These are phyloP conservation scores for Portunus trituberculatus DNA, from an alignment of 1,140 invertebrate species.

Conservation along the genomic window DNA sequence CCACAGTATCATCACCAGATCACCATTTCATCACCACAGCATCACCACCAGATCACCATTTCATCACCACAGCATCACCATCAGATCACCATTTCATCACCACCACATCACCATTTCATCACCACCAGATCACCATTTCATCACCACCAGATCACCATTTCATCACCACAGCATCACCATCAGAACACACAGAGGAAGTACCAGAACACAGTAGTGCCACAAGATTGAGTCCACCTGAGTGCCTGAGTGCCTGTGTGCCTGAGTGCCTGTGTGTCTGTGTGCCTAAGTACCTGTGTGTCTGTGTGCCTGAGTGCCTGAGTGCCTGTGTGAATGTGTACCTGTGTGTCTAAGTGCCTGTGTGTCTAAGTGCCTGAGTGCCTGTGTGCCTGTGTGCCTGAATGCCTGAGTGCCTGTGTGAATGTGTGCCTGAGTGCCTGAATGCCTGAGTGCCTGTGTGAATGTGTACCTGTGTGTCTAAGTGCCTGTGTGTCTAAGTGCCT, in stretches of 20 bases:
- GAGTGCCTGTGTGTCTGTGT: neutral
- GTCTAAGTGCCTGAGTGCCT: neutral
- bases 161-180: neutral
- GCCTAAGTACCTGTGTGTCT: constrained; percentile 7
- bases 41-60: too few relatives aligned
- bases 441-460: neutral
- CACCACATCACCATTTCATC: too few relatives aligned
- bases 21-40: too few relatives aligned
- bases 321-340: neutral
- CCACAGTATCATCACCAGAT: too few relatives aligned
- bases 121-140: too few relatives aligned
- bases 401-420: neutral
- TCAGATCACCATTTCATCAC: too few relatives aligned
- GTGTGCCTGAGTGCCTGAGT: neutral
- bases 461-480: neutral
- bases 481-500: neutral
- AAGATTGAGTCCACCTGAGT: neutral
- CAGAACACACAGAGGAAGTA: neutral
- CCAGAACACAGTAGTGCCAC: too few relatives aligned
- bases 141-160: too few relatives aligned
- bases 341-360: neutral
- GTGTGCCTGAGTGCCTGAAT: neutral
- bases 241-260: neutral
- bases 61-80: too few relatives aligned
- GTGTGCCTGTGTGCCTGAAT: neutral